Evolutionary conservation across 2,113 vertebrate genomes (phyloP).

Genomic region (Ctenodactylus gundi): DNA sequence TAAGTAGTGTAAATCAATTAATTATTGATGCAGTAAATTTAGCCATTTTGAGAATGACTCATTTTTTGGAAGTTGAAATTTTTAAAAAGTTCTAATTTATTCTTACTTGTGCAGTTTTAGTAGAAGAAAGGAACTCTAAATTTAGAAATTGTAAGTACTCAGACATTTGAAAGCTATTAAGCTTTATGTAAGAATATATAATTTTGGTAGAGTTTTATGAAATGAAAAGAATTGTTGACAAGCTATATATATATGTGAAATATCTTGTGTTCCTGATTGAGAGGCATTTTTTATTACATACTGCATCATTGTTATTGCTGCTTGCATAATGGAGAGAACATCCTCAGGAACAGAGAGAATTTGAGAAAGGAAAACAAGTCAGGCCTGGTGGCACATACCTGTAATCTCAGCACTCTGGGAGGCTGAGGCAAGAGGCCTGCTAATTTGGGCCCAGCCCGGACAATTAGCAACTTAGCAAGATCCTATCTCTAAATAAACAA

Average conservation of each 20-base stretch:
- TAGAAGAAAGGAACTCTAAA: conserved; percentile 57
- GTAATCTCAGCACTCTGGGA: background rate
- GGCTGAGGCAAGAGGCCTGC: background rate
- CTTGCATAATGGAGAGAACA: conserved; percentile 20
- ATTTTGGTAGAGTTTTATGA: conserved; percentile 48
- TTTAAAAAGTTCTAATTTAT: conserved; percentile 3
- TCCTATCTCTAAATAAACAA: background rate
- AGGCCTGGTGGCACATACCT: background rate
- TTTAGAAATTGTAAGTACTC: conserved; percentile 54
- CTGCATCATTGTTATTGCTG: background rate
- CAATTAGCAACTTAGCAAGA: background rate
- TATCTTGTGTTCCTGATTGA: conserved; percentile 23
- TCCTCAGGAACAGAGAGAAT: background rate
- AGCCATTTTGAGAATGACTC: conserved; percentile 45
- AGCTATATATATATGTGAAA: conserved; percentile 1
- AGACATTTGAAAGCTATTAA: conserved; percentile 46
- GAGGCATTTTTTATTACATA: conserved; percentile 37
- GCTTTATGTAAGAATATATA: conserved; percentile 53
- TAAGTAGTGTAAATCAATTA: conserved; percentile 24
- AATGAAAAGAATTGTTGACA: conserved; percentile 54
- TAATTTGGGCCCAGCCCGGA: background rate
- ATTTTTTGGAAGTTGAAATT: conserved; percentile 12
- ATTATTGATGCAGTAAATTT: conserved; percentile 29
- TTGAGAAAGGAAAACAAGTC: conserved; percentile 22
- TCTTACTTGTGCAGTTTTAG: conserved; percentile 45